Percentiles rank a stretch among this genome's conserved stretches.
Conservation (phyloP, 2,113 vertebrate genomes). For the Struthio camelus region DNA sequence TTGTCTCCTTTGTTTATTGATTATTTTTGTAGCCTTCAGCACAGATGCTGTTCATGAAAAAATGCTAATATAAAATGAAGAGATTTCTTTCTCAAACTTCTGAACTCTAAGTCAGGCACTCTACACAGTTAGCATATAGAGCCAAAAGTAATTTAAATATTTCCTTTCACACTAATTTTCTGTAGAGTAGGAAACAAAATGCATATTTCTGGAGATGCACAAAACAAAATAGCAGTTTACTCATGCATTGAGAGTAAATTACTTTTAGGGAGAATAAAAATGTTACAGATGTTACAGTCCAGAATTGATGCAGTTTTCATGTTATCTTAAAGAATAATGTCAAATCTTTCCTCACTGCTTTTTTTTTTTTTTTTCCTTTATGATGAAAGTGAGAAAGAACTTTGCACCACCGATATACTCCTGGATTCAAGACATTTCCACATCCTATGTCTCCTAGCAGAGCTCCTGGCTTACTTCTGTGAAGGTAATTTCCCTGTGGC, state of each 20-base stretch:
- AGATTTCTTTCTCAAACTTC: not conserved
- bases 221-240: conserved; percentile 58
- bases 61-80: not conserved
- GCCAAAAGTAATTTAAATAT: not conserved
- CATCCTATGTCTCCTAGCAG: not conserved
- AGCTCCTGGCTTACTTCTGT: conserved; percentile 40
- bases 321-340: conserved; percentile 58
- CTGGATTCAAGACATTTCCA: conserved; percentile 45
- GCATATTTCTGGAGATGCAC: not conserved
- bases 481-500: conserved; percentile 61
- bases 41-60: not conserved
- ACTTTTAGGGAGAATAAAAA: conserved; percentile 46
- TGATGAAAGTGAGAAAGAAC: conserved; percentile 45
- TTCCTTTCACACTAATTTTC: conserved; percentile 26
- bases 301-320: conserved; percentile 53
- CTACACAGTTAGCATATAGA: not conserved
- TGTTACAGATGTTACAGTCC: conserved; percentile 7
- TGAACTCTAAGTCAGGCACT: not conserved
- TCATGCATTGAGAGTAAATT: conserved; percentile 56
- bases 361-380: not conserved
- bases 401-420: conserved; percentile 5
- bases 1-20: not conserved
- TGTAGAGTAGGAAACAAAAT: not conserved
- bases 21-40: not conserved
- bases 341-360: conserved; percentile 14